Evolutionary conservation across 2,888 invertebrate genomes (phyloP), one percentile per base, ranked within the genome.

Genomic region (Pachliopta kotzebuea): DNA sequence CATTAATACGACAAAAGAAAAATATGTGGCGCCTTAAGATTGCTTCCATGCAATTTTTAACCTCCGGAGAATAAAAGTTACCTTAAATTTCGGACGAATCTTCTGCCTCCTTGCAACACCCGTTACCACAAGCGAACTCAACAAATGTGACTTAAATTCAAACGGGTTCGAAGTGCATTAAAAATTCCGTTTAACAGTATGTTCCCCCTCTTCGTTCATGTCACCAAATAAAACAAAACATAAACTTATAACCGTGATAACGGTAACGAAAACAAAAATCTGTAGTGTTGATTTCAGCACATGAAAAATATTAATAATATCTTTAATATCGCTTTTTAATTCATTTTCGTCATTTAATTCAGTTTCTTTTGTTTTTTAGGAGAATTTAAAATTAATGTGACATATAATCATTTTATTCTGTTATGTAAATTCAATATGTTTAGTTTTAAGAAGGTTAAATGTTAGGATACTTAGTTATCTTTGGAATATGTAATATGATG

Each of bases 151-250:
- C 58, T 62, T 62, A 50, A 61, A 65, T 55, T 62, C 29, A 56
- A 55, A 56, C 62, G 55, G 62, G 58, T 65, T 55, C 61, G 49
- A 50, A 37, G 54, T 37, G 50, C 55, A 62, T 61, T 56, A 57
- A 61, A 59, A 58, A 58, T 58, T 58, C 45, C 31, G 54, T 45
- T 61, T 61, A 65, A 65, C 65, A 58, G 61, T 62, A 58, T n/a
- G 57, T 65, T 62, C 62, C 62, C 61, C 62, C 65, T 65, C 65
- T 61, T 58, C 54, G 49, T 61, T 61, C 53, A 45, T 26, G 49
- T 50, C 45, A 21, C 42, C 57, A 58, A 63, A 63, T 63, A 63
- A 62, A 63, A 52, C 17, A 60, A 65, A 54, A 57, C 54, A 57
- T 65, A 31, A 21, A 26, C 49, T 52, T 65, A 49, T 42, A 57